Conservation (phyloP, 2,888 invertebrate genomes). For the Unio delphinus region DNA sequence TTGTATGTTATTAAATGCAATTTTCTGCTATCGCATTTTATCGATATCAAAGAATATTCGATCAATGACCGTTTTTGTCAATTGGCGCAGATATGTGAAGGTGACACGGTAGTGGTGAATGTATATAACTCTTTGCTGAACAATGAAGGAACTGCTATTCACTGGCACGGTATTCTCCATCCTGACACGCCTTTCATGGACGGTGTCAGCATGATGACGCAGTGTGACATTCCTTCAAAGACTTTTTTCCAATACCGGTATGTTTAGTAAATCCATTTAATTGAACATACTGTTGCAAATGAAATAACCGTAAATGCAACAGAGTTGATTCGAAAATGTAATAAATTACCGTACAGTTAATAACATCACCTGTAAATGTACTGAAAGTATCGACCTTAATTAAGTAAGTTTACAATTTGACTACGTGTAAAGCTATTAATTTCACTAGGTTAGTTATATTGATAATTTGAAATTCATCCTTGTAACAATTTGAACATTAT, state of each 20-base stretch:
- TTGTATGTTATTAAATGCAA: background rate
- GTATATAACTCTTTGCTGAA: slow-evolving; percentile 82
- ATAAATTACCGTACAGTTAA: no score
- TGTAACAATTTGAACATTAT: no score
- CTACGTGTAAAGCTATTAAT: no score
- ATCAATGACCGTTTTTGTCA: background rate
- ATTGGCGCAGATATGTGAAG: slow-evolving; percentile 81
- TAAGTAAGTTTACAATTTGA: no score
- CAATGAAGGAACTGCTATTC: slow-evolving; percentile 87
- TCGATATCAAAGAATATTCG: background rate
- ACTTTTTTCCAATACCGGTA: slow-evolving; percentile 58
- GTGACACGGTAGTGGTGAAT: slow-evolving; percentile 86
- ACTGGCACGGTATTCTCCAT: slow-evolving; percentile 86
- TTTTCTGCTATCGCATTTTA: no score
- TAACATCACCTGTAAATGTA: no score
- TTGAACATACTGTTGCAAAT: background rate
- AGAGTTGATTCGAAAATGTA: no score
- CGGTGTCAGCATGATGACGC: slow-evolving; percentile 58
- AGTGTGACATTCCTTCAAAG: slow-evolving; percentile 54
- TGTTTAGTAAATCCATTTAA: background rate
- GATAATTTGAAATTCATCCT: no score
- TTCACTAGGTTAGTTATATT: no score
- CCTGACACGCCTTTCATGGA: slow-evolving; percentile 55
- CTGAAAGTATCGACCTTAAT: no score
- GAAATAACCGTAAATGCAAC: no score